Conservation (phyloP, 2,113 vertebrate genomes). For the Seriola quinqueradiata region DNA sequence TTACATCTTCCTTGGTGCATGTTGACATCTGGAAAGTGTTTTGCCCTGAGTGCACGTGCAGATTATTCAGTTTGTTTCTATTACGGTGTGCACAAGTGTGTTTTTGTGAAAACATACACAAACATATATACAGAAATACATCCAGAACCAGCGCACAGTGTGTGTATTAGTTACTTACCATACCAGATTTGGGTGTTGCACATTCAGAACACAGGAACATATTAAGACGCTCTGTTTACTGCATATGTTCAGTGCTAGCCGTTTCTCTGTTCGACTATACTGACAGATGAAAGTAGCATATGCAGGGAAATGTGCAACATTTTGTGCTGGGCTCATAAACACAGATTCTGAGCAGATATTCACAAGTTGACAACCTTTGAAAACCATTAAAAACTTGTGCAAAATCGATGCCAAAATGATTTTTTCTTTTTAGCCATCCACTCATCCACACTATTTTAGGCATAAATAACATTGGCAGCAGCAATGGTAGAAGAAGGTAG, state of each 20-base stretch:
- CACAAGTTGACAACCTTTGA: slow-evolving; percentile 5
- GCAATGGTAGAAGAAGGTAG: neutral
- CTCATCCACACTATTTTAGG: neutral
- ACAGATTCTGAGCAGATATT: neutral
- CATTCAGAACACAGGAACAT: neutral
- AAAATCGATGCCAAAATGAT: too few species aligned
- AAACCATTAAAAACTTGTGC: neutral
- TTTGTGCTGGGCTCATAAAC: neutral
- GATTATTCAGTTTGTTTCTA: too few species aligned
- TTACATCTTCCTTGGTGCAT: too few species aligned
- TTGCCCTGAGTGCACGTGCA: too few species aligned
- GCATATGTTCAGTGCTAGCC: neutral
- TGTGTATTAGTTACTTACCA: neutral
- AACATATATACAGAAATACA: neutral
- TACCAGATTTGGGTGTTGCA: neutral
- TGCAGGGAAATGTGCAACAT: neutral
- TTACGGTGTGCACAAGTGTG: too few species aligned
- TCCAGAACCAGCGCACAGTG: neutral
- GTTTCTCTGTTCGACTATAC: neutral
- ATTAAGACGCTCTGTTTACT: neutral
- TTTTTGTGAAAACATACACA: too few species aligned
- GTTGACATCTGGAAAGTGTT: too few species aligned
- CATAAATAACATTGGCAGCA: too few species aligned
- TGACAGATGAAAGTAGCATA: slow-evolving; percentile 16
- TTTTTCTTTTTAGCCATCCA: neutral